Evolutionary conservation across 2,888 invertebrate species (phyloP), one percentile per base, ranked within the genome.

Genomic region (Meandrusa payeni): DNA sequence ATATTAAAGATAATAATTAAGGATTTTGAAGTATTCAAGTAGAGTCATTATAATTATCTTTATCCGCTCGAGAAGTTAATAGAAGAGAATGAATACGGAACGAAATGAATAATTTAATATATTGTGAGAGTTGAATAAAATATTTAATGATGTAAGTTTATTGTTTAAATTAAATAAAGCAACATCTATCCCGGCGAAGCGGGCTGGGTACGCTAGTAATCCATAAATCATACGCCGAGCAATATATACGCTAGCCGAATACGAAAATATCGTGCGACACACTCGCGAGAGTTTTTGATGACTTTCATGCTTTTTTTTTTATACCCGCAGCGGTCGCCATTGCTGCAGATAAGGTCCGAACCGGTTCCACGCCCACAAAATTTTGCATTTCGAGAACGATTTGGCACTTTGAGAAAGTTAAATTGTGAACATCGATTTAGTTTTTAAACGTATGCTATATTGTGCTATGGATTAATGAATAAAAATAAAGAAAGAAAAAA

Each of bases 191-290:
- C 46, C 64, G 60, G 62, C 54, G 62, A 65, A 61, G 64, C 60
- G 49, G 52, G 38, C 55, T 58, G 51, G 48, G 38, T 50, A 50
- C 46, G 43, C 58, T 63, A 69, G 74, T 70, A 72, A 71, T 68
- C 65, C 29, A 76, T 79, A 73, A 78, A 80, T 76, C 75, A 74
- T 57, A 50, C 49, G 61, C 60, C 62, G 65, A 69, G 61, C 62
- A 75, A 79, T 75, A 77, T 81, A 78, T 77, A 70, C 67, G 50
- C 66, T 72, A 69, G 50, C 57, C 50, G 51, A 58, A 70, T 66
- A 59, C 67, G 51, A 71, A 76, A 77, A 73, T 72, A 73, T 62
- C 64, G 48, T 23, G 44, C 57, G 64, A 69, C 63, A 38, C 39
- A 20, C 5, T 32, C 19, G 10, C 34, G 12, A 26, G 41, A 34